Evolutionary conservation across 2,113 vertebrate genomes (phyloP), one percentile per base, ranked within the genome.

Genomic region (Morone chrysops): DNA sequence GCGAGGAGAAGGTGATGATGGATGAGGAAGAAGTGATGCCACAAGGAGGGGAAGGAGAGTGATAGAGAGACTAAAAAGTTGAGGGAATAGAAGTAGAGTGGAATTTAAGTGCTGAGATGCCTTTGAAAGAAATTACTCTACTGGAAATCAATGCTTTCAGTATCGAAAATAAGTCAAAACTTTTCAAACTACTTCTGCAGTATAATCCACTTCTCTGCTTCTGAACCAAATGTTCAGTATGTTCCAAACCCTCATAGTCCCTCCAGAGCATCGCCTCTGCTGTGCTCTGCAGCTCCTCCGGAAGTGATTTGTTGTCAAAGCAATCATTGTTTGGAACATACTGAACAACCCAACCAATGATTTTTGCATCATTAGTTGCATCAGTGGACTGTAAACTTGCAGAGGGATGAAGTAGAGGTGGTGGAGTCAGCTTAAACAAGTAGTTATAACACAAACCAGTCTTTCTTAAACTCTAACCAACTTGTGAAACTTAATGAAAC

Each of bases 1-100:
- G 57, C 1, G 43, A 83, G 61, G 56, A 36, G 69, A 31, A 25
- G 85, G 66, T 0, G 20, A 18, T 61, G 74, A 75, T 10, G 18
- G 74, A 75, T 50, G 75, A 48, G 36, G 31, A n/a, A 2, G 22
- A 63, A 22, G 8, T 3, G 20, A 10, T 18, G 51, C 41, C 60
- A 9, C 36, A 1, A 59, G 13, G 47, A 41, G 31, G 43, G 57
- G 20, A 22, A 38, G 16, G 25, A 74, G 69, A 60, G 4, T 6
- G 54, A 62, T 41, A 14, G 40, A 50, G 36, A 25, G 17, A 40
- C 0, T 8, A 63, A 36, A 47, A 48, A 10, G 22, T 43, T 41
- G 22, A 63, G 11, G 48, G 61, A 59, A 38, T 10, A 54, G 6
- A 14, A 16, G 12, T 25, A 20, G 47, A 69, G 45, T 48, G 25